A percentile compares a stretch with the other conserved stretches of the same genome.
Conservation (phyloP, 2,797 vertebrate genomes). For the Myiotriccus ornatus region DNA sequence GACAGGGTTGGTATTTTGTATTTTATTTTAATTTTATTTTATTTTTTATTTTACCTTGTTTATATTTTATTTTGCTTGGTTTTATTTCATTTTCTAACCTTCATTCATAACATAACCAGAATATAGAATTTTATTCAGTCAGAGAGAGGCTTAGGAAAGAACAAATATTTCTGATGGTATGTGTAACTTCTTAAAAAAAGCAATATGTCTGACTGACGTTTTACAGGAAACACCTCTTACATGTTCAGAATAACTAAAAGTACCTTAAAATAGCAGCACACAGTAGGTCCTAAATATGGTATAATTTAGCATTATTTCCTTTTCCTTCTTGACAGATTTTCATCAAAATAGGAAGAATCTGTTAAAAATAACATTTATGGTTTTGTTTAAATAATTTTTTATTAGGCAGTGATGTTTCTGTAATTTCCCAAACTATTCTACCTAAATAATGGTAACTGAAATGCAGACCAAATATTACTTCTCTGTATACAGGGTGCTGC, state of each 20-base stretch:
- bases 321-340: neutral
- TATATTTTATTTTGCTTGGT: neutral
- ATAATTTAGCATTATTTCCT: neutral
- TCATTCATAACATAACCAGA: neutral
- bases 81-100: neutral
- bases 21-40: neutral
- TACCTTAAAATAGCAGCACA: neutral
- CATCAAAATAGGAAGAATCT: neutral
- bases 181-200: neutral
- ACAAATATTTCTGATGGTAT: neutral
- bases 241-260: neutral
- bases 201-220: neutral
- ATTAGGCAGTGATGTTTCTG: neutral
- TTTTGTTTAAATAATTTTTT: neutral
- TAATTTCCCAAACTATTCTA: neutral
- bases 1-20: neutral
- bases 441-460: neutral
- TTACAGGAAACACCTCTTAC: neutral
- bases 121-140: neutral
- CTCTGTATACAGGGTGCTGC: neutral
- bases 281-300: neutral
- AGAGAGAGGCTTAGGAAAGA: neutral
- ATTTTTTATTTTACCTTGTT: neutral
- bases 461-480: neutral
- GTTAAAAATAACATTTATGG: fast-evolving